A percentile compares a stretch with the other conserved stretches of the same genome.
Evolutionary conservation across 2,888 invertebrate genomes (phyloP).

Genomic region (Pammene fasciana): DNA sequence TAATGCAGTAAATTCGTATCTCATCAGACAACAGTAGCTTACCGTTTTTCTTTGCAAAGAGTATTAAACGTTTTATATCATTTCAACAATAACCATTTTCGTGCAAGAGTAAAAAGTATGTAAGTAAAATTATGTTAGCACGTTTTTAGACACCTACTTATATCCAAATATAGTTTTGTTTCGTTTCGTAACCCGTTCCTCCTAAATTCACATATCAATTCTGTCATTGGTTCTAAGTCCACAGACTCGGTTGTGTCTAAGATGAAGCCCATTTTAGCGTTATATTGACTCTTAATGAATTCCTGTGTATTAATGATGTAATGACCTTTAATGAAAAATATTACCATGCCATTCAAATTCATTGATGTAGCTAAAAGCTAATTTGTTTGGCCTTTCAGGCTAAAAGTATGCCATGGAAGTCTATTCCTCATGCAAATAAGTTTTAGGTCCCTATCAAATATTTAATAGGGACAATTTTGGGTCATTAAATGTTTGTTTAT

Average conservation of each 20-base stretch:
- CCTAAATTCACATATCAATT: conserved; percentile 64
- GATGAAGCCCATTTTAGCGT: conserved; percentile 75
- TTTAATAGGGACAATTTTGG: not conserved
- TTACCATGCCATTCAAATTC: conserved; percentile 31
- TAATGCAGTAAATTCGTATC: too few species aligned
- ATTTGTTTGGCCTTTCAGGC: not conserved
- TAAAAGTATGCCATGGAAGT: not conserved
- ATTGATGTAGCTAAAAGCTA: conserved; percentile 36
- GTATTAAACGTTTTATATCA: too few species aligned
- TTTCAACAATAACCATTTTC: conserved; percentile 18
- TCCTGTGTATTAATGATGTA: conserved; percentile 75
- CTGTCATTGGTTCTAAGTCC: conserved; percentile 51
- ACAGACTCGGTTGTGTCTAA: conserved; percentile 61
- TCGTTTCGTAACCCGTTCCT: conserved; percentile 52
- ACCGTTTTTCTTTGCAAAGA: too few species aligned
- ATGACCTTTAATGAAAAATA: conserved; percentile 47
- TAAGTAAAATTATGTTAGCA: conserved; percentile 53
- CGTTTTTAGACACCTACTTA: conserved; percentile 76
- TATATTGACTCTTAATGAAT: conserved; percentile 62
- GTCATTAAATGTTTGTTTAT: not conserved
- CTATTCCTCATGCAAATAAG: conserved; percentile 26
- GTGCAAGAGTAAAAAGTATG: conserved; percentile 29
- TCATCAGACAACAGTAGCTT: too few species aligned
- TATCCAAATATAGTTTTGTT: conserved; percentile 59
- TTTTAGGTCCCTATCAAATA: not conserved